A percentile compares a stretch with the other conserved stretches of the same genome.
These are phyloP conservation scores for Puffinus mauretanicus DNA, from an alignment of 2,113 vertebrate genomes.

Conservation along the genomic window DNA sequence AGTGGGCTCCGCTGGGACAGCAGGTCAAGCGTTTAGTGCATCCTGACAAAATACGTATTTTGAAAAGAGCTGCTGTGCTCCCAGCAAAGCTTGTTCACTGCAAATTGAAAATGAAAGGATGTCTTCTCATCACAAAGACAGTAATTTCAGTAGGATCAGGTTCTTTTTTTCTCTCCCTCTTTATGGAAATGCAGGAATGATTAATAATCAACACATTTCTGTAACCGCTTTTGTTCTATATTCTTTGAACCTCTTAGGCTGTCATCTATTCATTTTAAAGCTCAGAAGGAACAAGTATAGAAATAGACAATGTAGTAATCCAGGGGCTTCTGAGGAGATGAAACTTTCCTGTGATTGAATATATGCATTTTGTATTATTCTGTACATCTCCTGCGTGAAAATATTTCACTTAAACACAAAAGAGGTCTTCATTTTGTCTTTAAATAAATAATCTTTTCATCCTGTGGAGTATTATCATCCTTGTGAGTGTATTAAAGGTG, in stretches of 20 bases:
- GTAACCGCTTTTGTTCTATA: conserved; percentile 23
- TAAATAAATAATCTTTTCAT: not conserved
- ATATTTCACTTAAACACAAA: not conserved
- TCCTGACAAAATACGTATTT: not conserved
- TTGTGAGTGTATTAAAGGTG: not conserved
- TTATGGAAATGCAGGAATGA: conserved; percentile 9
- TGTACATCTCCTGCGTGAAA: not conserved
- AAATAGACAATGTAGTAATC: conserved; percentile 24
- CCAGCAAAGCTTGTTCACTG: not conserved
- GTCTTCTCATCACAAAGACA: not conserved
- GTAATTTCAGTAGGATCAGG: not conserved
- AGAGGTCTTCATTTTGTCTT: not conserved
- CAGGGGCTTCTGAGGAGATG: not conserved
- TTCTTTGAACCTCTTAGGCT: conserved; percentile 42
- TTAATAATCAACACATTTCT: conserved; percentile 53
- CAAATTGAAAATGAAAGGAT: not conserved
- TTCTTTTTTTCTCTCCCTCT: not conserved
- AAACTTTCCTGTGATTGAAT: not conserved
- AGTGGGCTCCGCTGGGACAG: not conserved
- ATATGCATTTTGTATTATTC: not conserved
- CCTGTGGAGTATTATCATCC: not conserved
- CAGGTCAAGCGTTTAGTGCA: not conserved
- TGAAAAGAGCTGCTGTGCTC: not conserved
- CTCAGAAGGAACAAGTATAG: not conserved
- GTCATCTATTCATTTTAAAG: conserved; percentile 33